These are phyloP conservation scores for Buathra laborator DNA, from an alignment of 2,888 invertebrate genomes.

Conservation along the genomic window DNA sequence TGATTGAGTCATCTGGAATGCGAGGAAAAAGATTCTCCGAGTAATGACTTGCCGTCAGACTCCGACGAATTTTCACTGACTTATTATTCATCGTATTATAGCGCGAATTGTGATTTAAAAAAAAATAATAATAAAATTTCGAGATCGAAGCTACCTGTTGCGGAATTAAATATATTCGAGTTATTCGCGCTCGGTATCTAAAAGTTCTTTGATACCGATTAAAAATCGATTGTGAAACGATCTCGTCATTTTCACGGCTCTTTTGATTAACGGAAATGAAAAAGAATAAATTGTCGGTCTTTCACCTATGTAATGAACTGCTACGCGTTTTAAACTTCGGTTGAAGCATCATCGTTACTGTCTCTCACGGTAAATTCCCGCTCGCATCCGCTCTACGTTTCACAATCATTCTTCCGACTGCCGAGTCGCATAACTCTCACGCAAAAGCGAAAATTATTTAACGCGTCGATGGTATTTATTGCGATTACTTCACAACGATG, in stretches of 20 bases:
- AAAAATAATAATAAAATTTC: neutral
- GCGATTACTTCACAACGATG: neutral
- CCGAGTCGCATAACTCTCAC: conserved; percentile 30
- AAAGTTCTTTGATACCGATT: neutral
- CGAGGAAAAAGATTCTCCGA: conserved; percentile 8
- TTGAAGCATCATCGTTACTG: conserved; percentile 47
- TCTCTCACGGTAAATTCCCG: conserved; percentile 57
- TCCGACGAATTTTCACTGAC: neutral
- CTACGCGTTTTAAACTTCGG: conserved; percentile 43
- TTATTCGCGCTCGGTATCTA: neutral
- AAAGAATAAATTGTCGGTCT: conserved; percentile 11
- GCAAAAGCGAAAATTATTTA: neutral
- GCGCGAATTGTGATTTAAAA: neutral
- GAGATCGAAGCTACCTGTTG: neutral
- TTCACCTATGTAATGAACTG: conserved; percentile 24
- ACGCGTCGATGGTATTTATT: neutral
- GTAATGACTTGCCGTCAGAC: neutral
- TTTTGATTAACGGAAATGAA: neutral
- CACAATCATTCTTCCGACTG: conserved; percentile 54
- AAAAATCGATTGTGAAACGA: neutral
- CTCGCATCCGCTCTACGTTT: conserved; percentile 60
- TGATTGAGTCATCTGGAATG: conserved; percentile 35
- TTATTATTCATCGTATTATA: neutral
- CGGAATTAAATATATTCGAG: neutral
- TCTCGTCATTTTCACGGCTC: conserved; percentile 13